Conservation (phyloP, 1,140 invertebrate genomes). For the Phymorhynchus buccinoides region DNA sequence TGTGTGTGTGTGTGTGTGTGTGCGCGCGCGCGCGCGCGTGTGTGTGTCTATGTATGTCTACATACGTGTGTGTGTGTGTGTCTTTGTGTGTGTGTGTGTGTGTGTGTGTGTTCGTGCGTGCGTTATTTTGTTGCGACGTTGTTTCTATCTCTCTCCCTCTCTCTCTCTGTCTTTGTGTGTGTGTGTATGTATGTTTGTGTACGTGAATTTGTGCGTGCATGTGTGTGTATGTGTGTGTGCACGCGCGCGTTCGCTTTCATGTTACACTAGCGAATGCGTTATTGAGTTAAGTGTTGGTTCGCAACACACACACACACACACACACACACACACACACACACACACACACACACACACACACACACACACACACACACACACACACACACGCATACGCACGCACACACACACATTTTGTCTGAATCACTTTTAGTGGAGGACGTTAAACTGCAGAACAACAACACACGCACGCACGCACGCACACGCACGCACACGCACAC, state of each 20-base stretch:
- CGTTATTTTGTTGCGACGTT: not conserved
- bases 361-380: not conserved
- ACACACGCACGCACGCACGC: not conserved
- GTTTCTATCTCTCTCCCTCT: not conserved
- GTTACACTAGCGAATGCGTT: too few relatives aligned
- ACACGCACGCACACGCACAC: not conserved
- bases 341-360: not conserved
- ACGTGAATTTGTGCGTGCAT: not conserved
- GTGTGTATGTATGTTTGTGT: not conserved
- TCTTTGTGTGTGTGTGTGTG: too few relatives aligned
- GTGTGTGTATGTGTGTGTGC: not conserved
- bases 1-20: not conserved
- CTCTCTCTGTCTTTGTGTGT: not conserved
- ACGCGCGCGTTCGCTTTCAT: not conserved
- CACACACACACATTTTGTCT: too few relatives aligned
- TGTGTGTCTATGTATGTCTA: constrained; percentile 1
- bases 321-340: not conserved
- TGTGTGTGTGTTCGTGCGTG: too few relatives aligned
- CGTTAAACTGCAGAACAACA: too few relatives aligned
- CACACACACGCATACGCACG: too few relatives aligned
- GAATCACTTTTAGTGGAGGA: too few relatives aligned
- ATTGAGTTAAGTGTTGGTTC: too few relatives aligned
- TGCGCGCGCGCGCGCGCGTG: constrained; percentile 1
- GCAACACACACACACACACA: too few relatives aligned
- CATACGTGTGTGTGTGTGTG: too few relatives aligned